phyloP scores from a whole-genome alignment of 1,140 invertebrate genomes.

The Anagrus nilaparvatae region DNA sequence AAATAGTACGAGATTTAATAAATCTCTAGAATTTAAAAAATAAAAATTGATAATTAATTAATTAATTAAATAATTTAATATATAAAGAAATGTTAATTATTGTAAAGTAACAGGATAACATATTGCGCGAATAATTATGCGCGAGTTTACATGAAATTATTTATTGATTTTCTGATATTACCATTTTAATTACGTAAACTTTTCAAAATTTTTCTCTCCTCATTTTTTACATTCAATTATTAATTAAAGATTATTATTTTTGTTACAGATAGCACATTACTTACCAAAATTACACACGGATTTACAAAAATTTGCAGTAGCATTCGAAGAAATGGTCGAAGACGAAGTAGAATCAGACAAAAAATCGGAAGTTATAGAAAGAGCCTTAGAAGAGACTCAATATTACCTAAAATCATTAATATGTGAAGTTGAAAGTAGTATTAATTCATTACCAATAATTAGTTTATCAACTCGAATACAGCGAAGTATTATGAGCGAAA shows the following conservation, averaged over 20 bases:
- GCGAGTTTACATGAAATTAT: background rate
- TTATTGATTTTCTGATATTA: too few relatives aligned
- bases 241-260: slow-evolving; percentile 8
- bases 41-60: too few relatives aligned
- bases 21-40: too few relatives aligned
- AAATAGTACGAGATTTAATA: too few relatives aligned
- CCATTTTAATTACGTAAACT: background rate
- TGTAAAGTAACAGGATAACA: slow-evolving; percentile 40
- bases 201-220: background rate
- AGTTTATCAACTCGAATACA: slow-evolving; percentile 26
- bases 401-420: slow-evolving; percentile 31
- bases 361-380: too few relatives aligned
- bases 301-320: slow-evolving; percentile 40
- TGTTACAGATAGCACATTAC: slow-evolving; percentile 32
- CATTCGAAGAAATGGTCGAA: slow-evolving; percentile 34
- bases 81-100: slow-evolving; percentile 42
- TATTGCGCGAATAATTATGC: slow-evolving; percentile 5
- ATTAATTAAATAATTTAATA: too few relatives aligned
- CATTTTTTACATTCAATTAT: background rate
- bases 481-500: slow-evolving; percentile 33
- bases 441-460: slow-evolving; percentile 23
- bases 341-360: slow-evolving; percentile 26
- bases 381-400: slow-evolving; percentile 28
- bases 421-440: slow-evolving; percentile 38
- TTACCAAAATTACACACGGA: slow-evolving; percentile 37